Evolutionary conservation across 2,888 invertebrate species (phyloP).

Genomic region (Pachymerium ferrugineum): DNA sequence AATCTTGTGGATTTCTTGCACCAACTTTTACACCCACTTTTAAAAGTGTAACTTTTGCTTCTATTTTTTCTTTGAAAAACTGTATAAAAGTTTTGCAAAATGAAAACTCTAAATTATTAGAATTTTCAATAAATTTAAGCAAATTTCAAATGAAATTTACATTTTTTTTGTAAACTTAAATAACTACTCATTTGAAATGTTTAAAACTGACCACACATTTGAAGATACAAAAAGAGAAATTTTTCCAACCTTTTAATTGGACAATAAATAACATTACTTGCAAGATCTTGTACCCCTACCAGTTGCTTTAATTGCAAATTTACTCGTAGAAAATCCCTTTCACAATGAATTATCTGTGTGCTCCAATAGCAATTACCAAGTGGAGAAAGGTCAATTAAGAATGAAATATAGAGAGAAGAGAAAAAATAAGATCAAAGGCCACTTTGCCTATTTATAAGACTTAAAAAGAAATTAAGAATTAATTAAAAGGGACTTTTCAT

Average conservation of each 20-base stretch:
- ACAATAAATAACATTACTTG: slow-evolving; percentile 16
- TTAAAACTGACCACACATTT: no score
- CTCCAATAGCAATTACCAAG: slow-evolving; percentile 19
- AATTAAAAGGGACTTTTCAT: not conserved
- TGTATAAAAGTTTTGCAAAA: no score
- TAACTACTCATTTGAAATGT: no score
- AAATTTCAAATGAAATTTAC: no score
- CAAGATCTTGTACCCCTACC: slow-evolving; percentile 2
- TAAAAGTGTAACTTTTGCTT: not conserved
- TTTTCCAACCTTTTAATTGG: no score
- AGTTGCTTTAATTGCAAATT: slow-evolving; percentile 9
- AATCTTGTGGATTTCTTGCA: slow-evolving; percentile 7
- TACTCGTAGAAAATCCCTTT: slow-evolving; percentile 18
- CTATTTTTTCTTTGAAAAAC: not conserved
- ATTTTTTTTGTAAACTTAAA: no score
- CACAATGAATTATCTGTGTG: slow-evolving; percentile 25
- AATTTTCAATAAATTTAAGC: no score
- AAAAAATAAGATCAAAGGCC: not conserved
- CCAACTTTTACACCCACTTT: not conserved
- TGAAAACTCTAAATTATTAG: no score
- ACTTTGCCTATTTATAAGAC: slow-evolving; percentile 15
- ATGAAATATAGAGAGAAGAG: not conserved
- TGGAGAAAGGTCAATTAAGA: slow-evolving; percentile 24
- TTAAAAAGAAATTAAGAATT: slow-evolving; percentile 22
- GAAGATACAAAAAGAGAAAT: no score